phyloP scores from a whole-genome alignment of 2,797 vertebrate species.

The Myotis findleyi region DNA sequence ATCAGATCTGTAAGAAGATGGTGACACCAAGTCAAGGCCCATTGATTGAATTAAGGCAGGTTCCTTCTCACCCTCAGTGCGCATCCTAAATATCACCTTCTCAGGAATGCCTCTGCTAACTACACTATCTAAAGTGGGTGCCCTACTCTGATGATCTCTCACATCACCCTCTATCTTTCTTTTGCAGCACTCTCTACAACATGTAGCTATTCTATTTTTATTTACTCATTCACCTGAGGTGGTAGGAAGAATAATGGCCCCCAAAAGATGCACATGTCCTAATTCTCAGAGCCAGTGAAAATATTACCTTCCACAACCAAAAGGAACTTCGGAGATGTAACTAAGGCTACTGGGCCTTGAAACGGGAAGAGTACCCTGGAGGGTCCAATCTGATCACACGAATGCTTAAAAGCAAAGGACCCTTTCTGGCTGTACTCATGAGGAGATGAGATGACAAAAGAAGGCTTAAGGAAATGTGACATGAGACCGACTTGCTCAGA shows the following conservation, averaged over 20 bases:
- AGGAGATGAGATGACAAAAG: not conserved
- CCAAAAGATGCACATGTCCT: not conserved
- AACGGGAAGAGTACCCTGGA: not conserved
- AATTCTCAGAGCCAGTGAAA: not conserved
- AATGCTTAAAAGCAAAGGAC: not conserved
- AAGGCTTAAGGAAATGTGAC: not conserved
- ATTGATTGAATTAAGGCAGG: not conserved
- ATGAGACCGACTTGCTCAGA: not conserved
- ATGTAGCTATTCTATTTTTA: not conserved
- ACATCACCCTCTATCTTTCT: not conserved
- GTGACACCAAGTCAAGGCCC: too few relatives aligned
- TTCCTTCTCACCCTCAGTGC: not conserved
- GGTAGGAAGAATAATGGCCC: not conserved
- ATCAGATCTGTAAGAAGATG: not conserved
- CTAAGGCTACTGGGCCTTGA: not conserved
- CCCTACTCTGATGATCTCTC: not conserved
- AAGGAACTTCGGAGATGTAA: not conserved
- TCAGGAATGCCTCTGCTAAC: not conserved
- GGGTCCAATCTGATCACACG: not conserved
- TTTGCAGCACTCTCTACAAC: not conserved
- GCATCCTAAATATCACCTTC: not conserved
- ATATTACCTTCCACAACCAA: not conserved
- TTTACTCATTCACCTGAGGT: not conserved
- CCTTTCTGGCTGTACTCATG: not conserved
- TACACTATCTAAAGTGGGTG: accelerated